Conservation (phyloP, 2,888 invertebrate species). For the Amiota mariae region DNA sequence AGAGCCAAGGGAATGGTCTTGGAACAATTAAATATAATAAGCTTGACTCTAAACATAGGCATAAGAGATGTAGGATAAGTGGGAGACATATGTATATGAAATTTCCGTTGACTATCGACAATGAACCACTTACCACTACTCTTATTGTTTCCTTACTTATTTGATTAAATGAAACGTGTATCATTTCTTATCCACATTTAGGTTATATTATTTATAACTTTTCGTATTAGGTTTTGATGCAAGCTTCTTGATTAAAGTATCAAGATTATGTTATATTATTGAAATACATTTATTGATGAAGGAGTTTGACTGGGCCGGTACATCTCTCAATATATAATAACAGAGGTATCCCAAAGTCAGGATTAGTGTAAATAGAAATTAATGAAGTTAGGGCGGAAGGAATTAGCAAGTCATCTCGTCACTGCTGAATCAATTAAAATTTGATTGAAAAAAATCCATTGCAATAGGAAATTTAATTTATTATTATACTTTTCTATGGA, state of each 20-base stretch:
- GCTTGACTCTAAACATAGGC: constrained; percentile 78
- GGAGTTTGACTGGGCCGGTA: constrained; percentile 49
- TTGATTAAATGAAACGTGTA: constrained; percentile 20
- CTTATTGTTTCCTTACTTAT: constrained; percentile 21
- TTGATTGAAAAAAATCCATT: no score
- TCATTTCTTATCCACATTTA: constrained; percentile 3
- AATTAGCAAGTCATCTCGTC: no score
- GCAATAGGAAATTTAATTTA: no score
- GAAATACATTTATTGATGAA: constrained; percentile 25
- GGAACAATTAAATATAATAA: constrained; percentile 77
- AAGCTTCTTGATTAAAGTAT: constrained; percentile 22
- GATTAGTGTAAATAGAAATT: no score
- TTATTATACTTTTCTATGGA: no score
- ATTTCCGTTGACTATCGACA: constrained; percentile 6
- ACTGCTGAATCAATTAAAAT: no score
- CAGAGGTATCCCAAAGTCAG: constrained; percentile 61
- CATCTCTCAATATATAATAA: constrained; percentile 47
- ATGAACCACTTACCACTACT: constrained; percentile 22
- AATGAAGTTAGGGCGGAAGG: no score
- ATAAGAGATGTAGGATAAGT: constrained; percentile 22
- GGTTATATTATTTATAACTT: background rate
- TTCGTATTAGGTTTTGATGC: constrained; percentile 7
- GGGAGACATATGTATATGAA: constrained; percentile 37
- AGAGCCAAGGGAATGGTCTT: constrained; percentile 70
- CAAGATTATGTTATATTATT: constrained; percentile 11